Percentiles rank a stretch among this genome's conserved stretches.
phyloP scores from a whole-genome alignment of 1,140 invertebrate species.

The Drosophila nigrodunni region DNA sequence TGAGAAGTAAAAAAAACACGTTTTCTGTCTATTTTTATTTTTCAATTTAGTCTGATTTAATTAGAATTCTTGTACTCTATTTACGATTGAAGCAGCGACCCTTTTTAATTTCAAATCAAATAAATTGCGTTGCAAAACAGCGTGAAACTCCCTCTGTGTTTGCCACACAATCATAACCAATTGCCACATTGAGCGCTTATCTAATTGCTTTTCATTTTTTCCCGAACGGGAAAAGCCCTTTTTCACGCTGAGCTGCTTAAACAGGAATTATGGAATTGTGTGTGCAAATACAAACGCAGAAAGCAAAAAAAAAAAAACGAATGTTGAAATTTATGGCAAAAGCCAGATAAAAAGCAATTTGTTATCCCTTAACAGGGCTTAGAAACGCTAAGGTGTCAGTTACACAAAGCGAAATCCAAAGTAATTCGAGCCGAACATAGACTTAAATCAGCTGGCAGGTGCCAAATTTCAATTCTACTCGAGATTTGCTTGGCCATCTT shows the following conservation, averaged over 20 bases:
- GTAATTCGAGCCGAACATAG: conserved; percentile 51
- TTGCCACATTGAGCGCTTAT: conserved; percentile 68
- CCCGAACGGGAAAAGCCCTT: conserved; percentile 52
- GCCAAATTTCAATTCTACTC: conserved; percentile 30
- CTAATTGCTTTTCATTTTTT: conserved; percentile 75
- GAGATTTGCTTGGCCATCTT: conserved; percentile 29
- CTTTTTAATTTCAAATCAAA: conserved; percentile 23
- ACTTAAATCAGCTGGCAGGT: conserved; percentile 63
- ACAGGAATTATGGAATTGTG: conserved; percentile 66
- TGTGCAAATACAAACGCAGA: background rate
- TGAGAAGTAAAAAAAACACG: background rate
- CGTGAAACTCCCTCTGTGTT: conserved; percentile 40
- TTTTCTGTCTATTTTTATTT: background rate
- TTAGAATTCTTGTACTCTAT: conserved; percentile 3
- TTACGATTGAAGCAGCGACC: conserved; percentile 3
- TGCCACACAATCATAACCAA: conserved; percentile 46
- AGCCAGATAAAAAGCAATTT: conserved; percentile 71
- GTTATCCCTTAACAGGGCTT: conserved; percentile 59
- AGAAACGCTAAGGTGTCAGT: conserved; percentile 41
- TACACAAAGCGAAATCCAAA: conserved; percentile 56
- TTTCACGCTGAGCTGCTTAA: conserved; percentile 68
- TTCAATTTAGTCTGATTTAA: conserved; percentile 8
- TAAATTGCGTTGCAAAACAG: conserved; percentile 52
- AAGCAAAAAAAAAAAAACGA: conserved; percentile 1
- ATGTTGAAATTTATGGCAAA: conserved; percentile 3